phyloP scores from a whole-genome alignment of 2,113 vertebrate genomes.

The Chitala chitala region DNA sequence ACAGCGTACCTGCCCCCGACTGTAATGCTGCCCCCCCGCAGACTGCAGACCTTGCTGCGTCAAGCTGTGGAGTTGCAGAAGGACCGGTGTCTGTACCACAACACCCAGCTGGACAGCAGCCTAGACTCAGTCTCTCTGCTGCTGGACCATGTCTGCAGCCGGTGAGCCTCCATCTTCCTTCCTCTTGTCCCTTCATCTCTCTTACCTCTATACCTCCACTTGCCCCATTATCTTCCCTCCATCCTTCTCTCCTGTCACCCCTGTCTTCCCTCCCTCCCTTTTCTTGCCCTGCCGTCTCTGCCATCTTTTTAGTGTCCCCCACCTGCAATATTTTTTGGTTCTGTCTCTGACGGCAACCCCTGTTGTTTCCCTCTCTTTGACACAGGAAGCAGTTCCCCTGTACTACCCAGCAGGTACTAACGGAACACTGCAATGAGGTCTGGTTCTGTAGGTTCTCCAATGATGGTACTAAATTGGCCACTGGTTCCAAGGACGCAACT shows the following conservation, averaged over 20 bases:
- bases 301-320: not conserved
- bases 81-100: conserved; percentile 94
- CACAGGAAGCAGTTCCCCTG: conserved; percentile 94
- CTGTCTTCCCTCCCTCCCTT: not conserved
- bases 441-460: conserved; percentile 99
- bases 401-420: conserved; percentile 94
- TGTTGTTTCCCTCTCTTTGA: conserved; percentile 15
- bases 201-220: not conserved
- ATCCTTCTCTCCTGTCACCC: not conserved
- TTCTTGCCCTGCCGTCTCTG: not conserved
- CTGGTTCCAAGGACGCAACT: conserved; percentile 95
- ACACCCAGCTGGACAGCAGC: conserved; percentile 85
- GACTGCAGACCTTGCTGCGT: conserved; percentile 86
- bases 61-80: conserved; percentile 93
- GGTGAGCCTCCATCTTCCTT: conserved; percentile 62
- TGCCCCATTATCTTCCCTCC: not conserved
- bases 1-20: conserved; percentile 90
- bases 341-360: not conserved
- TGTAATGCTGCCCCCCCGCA: conserved; percentile 92
- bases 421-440: conserved; percentile 96
- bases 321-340: conserved; percentile 6
- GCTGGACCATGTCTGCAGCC: conserved; percentile 92
- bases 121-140: conserved; percentile 91
- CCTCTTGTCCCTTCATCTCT: not conserved
- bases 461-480: conserved; percentile 93